Conservation (phyloP, 1,140 invertebrate genomes). For the Pseudomyrmex concolor region DNA sequence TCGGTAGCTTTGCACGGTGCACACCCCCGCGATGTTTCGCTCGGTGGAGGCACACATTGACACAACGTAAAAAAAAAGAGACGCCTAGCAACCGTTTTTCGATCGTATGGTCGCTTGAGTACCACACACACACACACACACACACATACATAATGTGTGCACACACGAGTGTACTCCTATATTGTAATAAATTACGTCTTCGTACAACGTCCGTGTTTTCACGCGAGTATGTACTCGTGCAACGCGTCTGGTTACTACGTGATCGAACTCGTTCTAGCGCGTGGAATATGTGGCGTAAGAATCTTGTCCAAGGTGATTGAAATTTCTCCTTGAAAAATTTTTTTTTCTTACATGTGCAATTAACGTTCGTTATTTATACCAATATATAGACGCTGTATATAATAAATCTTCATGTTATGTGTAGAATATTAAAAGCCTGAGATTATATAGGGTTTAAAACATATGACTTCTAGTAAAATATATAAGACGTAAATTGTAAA, state of each 20-base stretch:
- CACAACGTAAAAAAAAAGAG: slow-evolving; percentile 13
- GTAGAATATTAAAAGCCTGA: background rate
- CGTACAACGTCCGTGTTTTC: slow-evolving; percentile 22
- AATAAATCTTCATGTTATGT: background rate
- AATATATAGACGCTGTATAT: background rate
- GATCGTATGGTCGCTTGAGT: slow-evolving; percentile 39
- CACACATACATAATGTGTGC: too few relatives aligned
- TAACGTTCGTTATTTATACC: background rate
- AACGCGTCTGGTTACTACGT: slow-evolving; percentile 20
- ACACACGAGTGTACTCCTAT: slow-evolving; percentile 8
- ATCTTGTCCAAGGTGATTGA: slow-evolving; percentile 31
- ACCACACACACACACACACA: background rate
- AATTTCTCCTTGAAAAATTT: slow-evolving; percentile 44
- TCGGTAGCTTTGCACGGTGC: slow-evolving; percentile 66
- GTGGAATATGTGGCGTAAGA: slow-evolving; percentile 37
- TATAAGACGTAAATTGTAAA: background rate
- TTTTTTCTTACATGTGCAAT: background rate
- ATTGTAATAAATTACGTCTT: slow-evolving; percentile 39
- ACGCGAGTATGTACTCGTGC: slow-evolving; percentile 19
- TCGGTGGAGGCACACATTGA: slow-evolving; percentile 13
- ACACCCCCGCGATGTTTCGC: slow-evolving; percentile 52
- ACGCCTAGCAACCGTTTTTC: slow-evolving; percentile 45
- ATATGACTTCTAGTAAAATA: background rate
- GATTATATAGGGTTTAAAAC: background rate
- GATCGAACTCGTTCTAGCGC: slow-evolving; percentile 25